Conservation (phyloP, 2,888 invertebrate genomes). For the Nomada fucata region DNA sequence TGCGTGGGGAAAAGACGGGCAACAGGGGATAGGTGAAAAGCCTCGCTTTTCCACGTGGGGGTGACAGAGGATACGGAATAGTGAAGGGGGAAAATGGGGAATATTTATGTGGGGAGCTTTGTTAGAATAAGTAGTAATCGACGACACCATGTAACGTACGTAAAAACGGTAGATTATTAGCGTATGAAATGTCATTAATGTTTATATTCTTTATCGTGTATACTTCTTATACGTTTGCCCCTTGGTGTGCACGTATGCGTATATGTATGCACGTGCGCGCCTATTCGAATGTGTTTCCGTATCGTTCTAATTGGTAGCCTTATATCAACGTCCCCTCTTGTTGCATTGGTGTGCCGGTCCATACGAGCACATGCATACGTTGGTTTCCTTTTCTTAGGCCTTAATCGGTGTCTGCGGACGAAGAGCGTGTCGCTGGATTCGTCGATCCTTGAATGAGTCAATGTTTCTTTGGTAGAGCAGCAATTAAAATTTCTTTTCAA, state of each 20-base stretch:
- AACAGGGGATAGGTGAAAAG: slow-evolving; percentile 10
- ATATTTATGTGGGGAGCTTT: slow-evolving; percentile 49
- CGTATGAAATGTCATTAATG: slow-evolving; percentile 68
- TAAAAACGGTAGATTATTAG: slow-evolving; percentile 73
- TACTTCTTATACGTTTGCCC: slow-evolving; percentile 42
- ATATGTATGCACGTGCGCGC: slow-evolving; percentile 11
- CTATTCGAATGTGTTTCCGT: slow-evolving; percentile 15
- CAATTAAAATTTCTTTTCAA: too few species aligned
- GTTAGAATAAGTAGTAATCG: slow-evolving; percentile 69
- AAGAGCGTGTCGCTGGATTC: slow-evolving; percentile 27
- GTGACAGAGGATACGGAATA: not conserved
- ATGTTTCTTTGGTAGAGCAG: not conserved
- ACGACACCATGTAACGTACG: slow-evolving; percentile 70
- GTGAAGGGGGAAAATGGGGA: slow-evolving; percentile 20
- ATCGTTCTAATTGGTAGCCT: slow-evolving; percentile 17
- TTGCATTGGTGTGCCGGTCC: slow-evolving; percentile 22
- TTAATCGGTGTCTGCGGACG: slow-evolving; percentile 51
- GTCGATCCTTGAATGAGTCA: slow-evolving; percentile 36
- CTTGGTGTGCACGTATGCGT: slow-evolving; percentile 32
- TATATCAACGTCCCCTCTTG: not conserved
- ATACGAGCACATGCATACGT: slow-evolving; percentile 29
- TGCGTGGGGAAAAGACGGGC: slow-evolving; percentile 52
- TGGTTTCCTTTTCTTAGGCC: slow-evolving; percentile 63
- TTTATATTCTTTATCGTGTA: slow-evolving; percentile 56
- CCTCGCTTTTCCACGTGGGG: slow-evolving; percentile 13